phyloP scores from a whole-genome alignment of 92 coral and sea anemone genomes.

The Palythoa grandiflora region DNA sequence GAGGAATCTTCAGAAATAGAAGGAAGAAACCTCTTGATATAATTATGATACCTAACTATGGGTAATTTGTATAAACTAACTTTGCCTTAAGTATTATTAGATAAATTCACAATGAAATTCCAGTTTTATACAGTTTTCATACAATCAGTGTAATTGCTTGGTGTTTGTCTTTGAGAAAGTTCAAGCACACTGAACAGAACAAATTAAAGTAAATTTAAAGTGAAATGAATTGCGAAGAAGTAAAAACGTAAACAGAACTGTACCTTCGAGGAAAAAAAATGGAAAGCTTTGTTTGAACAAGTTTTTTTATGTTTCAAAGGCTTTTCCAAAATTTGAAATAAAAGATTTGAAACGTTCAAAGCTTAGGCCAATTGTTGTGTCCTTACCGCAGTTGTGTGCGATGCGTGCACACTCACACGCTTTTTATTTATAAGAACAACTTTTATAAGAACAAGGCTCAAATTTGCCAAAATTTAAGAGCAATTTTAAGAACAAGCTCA shows the following conservation, averaged over 20 bases:
- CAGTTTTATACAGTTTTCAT: neutral
- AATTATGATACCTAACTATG: neutral
- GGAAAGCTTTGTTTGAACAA: neutral
- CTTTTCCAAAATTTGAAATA: neutral
- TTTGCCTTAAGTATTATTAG: neutral
- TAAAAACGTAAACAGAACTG: neutral
- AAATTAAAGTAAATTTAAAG: no score
- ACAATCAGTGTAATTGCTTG: neutral
- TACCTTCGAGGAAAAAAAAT: neutral
- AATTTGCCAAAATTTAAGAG: no score
- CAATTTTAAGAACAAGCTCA: no score
- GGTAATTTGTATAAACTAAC: neutral
- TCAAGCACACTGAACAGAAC: no score
- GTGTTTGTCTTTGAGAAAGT: neutral
- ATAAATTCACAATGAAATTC: neutral
- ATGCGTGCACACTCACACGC: no score
- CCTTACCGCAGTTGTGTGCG: no score
- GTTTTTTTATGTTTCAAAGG: neutral
- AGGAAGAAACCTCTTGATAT: neutral
- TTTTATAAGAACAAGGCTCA: no score
- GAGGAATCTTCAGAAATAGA: neutral
- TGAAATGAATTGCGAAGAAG: neutral
- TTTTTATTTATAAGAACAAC: no score
- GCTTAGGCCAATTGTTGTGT: neutral
- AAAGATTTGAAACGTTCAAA: neutral